These are phyloP conservation scores for Ichneumoninae sp. DNA, from an alignment of 2,888 invertebrate genomes.

Conservation along the genomic window DNA sequence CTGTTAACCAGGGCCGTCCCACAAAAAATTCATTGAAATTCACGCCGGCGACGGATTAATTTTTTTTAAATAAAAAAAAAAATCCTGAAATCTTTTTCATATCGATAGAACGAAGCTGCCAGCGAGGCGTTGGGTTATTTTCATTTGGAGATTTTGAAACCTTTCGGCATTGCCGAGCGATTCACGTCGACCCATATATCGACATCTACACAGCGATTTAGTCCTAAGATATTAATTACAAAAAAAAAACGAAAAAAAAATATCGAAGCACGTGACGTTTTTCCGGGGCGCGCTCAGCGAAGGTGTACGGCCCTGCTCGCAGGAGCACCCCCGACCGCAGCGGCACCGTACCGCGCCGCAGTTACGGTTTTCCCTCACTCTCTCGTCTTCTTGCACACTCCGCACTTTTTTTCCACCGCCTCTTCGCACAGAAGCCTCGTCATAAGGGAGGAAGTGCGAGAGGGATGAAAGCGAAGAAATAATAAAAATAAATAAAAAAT, in stretches of 20 bases:
- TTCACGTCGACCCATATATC: not conserved
- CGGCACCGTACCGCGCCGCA: slow-evolving; percentile 76
- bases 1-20: slow-evolving; percentile 39
- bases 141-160: not conserved
- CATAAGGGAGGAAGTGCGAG: not conserved
- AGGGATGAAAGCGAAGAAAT: not conserved
- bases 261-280: slow-evolving; percentile 23
- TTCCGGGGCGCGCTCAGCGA: slow-evolving; percentile 5
- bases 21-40: not conserved
- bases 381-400: slow-evolving; percentile 43
- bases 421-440: not conserved
- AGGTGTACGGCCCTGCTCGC: slow-evolving; percentile 62
- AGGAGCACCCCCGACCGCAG: slow-evolving; percentile 76
- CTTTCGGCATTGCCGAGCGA: not conserved
- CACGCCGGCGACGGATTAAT: not conserved
- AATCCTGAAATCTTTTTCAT: not conserved
- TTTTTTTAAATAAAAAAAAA: slow-evolving; percentile 2
- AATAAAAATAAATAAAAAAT: slow-evolving; percentile 4
- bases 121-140: not conserved
- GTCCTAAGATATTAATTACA: not conserved
- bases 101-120: not conserved
- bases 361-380: slow-evolving; percentile 76
- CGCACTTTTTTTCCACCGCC: slow-evolving; percentile 57
- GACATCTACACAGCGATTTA: not conserved
- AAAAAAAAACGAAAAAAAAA: slow-evolving; percentile 1